Evolutionary conservation across 2,888 invertebrate species (phyloP).

Genomic region (Phyto melanocephala): DNA sequence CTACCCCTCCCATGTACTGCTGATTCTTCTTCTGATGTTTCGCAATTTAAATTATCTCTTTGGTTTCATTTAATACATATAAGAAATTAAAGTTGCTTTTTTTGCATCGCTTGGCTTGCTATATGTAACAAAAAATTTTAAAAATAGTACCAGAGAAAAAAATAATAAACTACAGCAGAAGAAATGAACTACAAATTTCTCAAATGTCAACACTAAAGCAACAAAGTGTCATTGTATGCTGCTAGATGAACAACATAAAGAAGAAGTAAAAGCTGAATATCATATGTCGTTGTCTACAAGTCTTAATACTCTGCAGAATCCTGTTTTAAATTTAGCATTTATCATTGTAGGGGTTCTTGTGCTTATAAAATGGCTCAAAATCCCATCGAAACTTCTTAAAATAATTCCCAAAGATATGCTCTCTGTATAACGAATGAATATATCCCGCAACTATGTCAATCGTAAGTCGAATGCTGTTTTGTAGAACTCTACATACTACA

Average conservation of each 20-base stretch:
- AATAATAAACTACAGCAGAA: conserved; percentile 22
- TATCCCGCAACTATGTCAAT: neutral
- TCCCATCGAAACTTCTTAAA: neutral
- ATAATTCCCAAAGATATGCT: no score
- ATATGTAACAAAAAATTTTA: conserved; percentile 3
- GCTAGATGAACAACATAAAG: conserved; percentile 7
- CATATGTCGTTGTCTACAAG: conserved; percentile 49
- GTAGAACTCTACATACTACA: neutral
- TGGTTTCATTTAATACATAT: no score
- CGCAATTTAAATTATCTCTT: no score
- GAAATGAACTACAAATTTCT: conserved; percentile 78
- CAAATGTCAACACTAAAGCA: conserved; percentile 77
- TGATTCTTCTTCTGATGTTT: no score
- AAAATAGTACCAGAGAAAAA: neutral
- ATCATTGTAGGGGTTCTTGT: conserved; percentile 20
- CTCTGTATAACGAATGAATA: no score
- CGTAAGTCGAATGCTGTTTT: neutral
- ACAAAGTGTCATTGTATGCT: conserved; percentile 63
- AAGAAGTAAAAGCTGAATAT: conserved; percentile 36
- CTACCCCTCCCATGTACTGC: no score
- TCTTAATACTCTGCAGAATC: conserved; percentile 48
- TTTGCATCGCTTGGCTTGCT: conserved; percentile 41
- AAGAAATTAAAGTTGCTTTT: conserved; percentile 7
- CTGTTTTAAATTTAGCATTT: conserved; percentile 27
- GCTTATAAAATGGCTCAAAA: neutral